Percentiles rank a stretch among this genome's conserved stretches.
phyloP scores from a whole-genome alignment of 2,797 vertebrate species.

The Eleutherodactylus coqui region DNA sequence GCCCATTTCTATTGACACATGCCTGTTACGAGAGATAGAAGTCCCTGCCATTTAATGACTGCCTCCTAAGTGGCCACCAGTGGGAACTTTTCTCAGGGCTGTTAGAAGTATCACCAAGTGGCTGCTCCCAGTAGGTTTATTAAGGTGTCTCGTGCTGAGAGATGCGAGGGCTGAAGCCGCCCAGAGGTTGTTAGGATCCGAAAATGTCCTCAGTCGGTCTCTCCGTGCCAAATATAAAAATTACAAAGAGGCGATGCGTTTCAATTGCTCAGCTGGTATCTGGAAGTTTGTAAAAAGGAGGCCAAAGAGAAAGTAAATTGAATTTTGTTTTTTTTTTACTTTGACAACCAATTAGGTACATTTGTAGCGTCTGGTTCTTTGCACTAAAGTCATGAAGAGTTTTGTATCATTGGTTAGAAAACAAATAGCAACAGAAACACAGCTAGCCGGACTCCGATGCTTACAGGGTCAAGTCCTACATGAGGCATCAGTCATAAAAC shows the following conservation, averaged over 20 bases:
- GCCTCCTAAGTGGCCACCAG: constrained; percentile 60
- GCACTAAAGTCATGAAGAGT: not conserved
- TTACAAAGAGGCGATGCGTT: constrained; percentile 38
- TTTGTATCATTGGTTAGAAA: not conserved
- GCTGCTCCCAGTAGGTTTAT: constrained; percentile 35
- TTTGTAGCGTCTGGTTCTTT: not conserved
- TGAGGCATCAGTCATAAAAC: not conserved
- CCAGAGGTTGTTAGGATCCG: constrained; percentile 43
- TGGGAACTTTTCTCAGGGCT: constrained; percentile 62
- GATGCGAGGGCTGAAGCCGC: constrained; percentile 45
- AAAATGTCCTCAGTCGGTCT: constrained; percentile 28
- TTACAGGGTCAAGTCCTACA: not conserved
- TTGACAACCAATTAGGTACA: constrained; percentile 39
- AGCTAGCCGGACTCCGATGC: not conserved
- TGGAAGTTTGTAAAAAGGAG: constrained; percentile 5
- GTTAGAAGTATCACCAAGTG: constrained; percentile 65
- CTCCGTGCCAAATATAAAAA: constrained; percentile 29
- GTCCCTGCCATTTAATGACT: constrained; percentile 67
- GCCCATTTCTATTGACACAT: constrained; percentile 61
- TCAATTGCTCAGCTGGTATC: constrained; percentile 37
- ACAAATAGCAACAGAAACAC: too few relatives aligned
- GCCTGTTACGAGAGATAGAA: constrained; percentile 68
- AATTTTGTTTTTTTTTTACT: constrained; percentile 16
- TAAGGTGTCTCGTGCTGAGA: constrained; percentile 50
- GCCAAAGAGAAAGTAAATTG: constrained; percentile 13